phyloP scores from a whole-genome alignment of 2,888 invertebrate species.

The Sinopyrophorus schimmeli region DNA sequence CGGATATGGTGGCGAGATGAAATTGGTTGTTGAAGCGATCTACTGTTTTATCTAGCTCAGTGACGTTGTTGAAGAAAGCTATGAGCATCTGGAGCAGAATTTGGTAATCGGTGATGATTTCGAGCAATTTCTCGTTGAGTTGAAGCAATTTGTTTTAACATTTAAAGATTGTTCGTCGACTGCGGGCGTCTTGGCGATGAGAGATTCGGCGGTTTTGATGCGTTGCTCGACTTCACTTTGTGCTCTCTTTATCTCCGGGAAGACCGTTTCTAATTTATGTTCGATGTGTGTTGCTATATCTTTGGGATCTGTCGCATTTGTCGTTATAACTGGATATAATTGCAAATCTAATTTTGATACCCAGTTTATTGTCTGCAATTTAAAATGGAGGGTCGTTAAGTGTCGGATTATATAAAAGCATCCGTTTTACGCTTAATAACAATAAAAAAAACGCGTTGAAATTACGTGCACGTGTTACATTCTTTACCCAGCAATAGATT shows the following conservation, averaged over 20 bases:
- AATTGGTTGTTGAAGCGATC: slow-evolving; percentile 60
- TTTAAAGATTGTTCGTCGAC: slow-evolving; percentile 61
- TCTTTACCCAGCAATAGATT: slow-evolving; percentile 18
- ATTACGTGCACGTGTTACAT: slow-evolving; percentile 20
- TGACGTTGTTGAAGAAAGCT: slow-evolving; percentile 70
- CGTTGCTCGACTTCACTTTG: slow-evolving; percentile 69
- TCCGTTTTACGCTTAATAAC: slow-evolving; percentile 1
- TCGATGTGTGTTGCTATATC: slow-evolving; percentile 62
- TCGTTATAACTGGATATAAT: slow-evolving; percentile 74
- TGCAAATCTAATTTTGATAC: slow-evolving; percentile 71
- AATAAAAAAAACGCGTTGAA: slow-evolving; percentile 1
- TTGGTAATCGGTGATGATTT: slow-evolving; percentile 72
- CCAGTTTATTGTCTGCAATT: slow-evolving; percentile 64
- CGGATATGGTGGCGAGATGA: slow-evolving; percentile 51
- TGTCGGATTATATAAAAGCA: slow-evolving; percentile 2
- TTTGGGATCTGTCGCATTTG: slow-evolving; percentile 62
- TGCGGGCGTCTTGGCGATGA: slow-evolving; percentile 63
- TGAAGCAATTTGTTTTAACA: slow-evolving; percentile 68
- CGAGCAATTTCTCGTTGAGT: slow-evolving; percentile 67
- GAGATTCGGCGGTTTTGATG: slow-evolving; percentile 67
- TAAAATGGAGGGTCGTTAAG: slow-evolving; percentile 3
- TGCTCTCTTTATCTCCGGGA: slow-evolving; percentile 65
- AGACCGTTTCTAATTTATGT: slow-evolving; percentile 60
- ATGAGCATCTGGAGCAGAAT: slow-evolving; percentile 69
- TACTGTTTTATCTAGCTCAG: slow-evolving; percentile 64